phyloP scores from a whole-genome alignment of 2,797 vertebrate species.

The Calcarius lapponicus region DNA sequence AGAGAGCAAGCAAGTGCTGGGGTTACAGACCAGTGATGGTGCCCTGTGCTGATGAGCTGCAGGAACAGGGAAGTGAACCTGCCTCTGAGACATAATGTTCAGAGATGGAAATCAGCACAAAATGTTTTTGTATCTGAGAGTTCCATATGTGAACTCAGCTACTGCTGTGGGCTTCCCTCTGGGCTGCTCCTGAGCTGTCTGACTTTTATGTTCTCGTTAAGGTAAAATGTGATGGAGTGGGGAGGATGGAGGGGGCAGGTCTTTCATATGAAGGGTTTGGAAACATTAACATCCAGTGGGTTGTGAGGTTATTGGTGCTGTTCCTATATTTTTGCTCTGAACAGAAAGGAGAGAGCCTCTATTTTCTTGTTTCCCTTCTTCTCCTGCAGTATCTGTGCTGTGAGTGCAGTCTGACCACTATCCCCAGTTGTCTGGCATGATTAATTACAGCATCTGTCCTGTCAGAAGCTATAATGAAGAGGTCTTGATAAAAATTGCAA shows the following conservation, averaged over 20 bases:
- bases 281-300: not conserved
- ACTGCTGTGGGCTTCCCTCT: not conserved
- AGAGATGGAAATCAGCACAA: not conserved
- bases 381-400: conserved; percentile 64
- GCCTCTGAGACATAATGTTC: not conserved
- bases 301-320: not conserved
- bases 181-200: not conserved
- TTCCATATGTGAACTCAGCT: not conserved
- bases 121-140: not conserved
- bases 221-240: not conserved
- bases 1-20: not conserved
- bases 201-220: not conserved
- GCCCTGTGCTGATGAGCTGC: accelerated
- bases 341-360: conserved; percentile 36
- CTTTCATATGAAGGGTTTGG: not conserved
- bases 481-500: conserved; percentile 98
- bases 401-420: conserved; percentile 78
- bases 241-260: not conserved
- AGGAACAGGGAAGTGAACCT: accelerated
- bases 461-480: conserved; percentile 96
- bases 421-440: conserved; percentile 93
- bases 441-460: conserved; percentile 99
- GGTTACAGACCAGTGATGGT: accelerated
- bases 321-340: not conserved
- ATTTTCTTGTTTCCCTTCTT: not conserved